A percentile compares a stretch with the other conserved stretches of the same genome.
phyloP scores from a whole-genome alignment of 53 echinoderm and acorn worm genomes.

The Glandiceps talaboti region DNA sequence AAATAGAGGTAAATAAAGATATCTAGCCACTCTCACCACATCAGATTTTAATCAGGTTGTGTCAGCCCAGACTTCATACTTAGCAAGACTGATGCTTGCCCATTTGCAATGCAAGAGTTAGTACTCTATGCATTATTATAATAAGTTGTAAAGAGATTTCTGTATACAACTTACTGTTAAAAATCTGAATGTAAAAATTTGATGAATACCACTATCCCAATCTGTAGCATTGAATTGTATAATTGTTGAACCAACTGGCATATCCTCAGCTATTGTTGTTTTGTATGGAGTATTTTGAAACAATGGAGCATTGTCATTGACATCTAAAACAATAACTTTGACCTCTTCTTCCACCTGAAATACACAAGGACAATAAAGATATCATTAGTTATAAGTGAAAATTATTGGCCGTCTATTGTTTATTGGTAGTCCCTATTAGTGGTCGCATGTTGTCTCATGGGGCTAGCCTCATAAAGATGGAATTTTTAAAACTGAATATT shows the following conservation, averaged over 20 bases:
- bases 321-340: conserved; percentile 24
- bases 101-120: too few species aligned
- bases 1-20: too few species aligned
- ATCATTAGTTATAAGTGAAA: too few species aligned
- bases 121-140: not conserved
- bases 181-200: conserved; percentile 1
- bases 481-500: conserved; percentile 1
- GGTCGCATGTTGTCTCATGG: too few species aligned
- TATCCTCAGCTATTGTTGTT: conserved; percentile 36
- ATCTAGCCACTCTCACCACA: too few species aligned
- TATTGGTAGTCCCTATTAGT: too few species aligned
- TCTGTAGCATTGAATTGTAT: conserved; percentile 69
- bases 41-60: too few species aligned
- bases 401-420: too few species aligned
- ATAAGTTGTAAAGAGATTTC: not conserved
- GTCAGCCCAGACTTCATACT: too few species aligned
- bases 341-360: not conserved
- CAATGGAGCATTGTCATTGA: conserved; percentile 74
- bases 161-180: not conserved
- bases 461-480: not conserved
- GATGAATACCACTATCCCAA: conserved; percentile 49
- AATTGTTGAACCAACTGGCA: conserved; percentile 40
- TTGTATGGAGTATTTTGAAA: conserved; percentile 14
- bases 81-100: too few species aligned
- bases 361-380: too few species aligned